Base-by-base conservation (phyloP, 2,113 vertebrate species). In the Urocolius indicus region DNA sequence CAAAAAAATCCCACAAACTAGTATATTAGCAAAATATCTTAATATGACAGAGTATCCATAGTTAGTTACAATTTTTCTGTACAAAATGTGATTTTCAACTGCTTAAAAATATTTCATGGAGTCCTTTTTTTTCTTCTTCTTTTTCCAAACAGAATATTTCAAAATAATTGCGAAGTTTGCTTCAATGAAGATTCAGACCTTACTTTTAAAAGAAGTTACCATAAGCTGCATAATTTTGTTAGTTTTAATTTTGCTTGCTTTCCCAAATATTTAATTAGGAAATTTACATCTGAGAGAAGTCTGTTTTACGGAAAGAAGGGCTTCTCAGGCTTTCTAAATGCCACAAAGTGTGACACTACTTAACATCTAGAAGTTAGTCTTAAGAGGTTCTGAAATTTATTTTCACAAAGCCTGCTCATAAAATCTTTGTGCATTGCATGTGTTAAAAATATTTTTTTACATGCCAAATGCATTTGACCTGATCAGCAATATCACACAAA, bases 11-110 rank as follows among this genome's bases (percentile, higher is more conserved):
- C n/a, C 38, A 67, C 46, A 55, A 14, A 11, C 3, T 46, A 30
- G 8, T 6, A 51, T 30, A 45, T 73, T 66, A 34, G 0, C 2
- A 72, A 81, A 80, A 27, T 21, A 5, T 1, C 2, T 41, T 67
- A 36, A 22, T 32, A 38, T 11, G 7, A 23, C 2, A 27, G 23
- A 3, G 0, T 26, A 24, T 20, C 16, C 16, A 5, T 4, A 49
- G 2, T 23, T 58, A 36, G 1, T 58, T 62, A 27, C 1, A 0
- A 22, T 34, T 68, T 86, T 62, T 46, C 13, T 13, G 61, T 41
- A 8, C 4, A 32, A 83, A 10, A 0, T n/a, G 32, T 21, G 43
- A 5, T 6, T 72, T 73, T 77, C 5, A 61, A 7, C 17, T 48
- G 9, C 22, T 90, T 85, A 43, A 36, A 32, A 52, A 23, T 54